A percentile compares a stretch with the other conserved stretches of the same genome.
Conservation (phyloP, 1,140 invertebrate genomes). For the Anoplophora glabripennis region DNA sequence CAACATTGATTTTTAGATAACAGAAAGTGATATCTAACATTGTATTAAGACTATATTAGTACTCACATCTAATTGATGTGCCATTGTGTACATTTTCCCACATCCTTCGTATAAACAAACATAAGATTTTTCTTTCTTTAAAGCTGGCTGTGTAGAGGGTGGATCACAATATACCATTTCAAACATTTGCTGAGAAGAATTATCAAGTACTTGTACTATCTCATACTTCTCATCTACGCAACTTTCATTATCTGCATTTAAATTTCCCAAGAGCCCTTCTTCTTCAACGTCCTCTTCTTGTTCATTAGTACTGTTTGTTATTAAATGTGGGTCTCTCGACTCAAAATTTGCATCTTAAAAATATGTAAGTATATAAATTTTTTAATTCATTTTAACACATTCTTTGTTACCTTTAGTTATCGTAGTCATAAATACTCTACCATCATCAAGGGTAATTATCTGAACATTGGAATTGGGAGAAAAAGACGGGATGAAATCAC, state of each 20-base stretch:
- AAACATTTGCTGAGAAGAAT: conserved; percentile 13
- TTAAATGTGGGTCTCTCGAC: conserved; percentile 5
- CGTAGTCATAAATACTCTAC: conserved; percentile 25
- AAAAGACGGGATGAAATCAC: conserved; percentile 7
- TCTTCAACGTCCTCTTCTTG: conserved; percentile 5
- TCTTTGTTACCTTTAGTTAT: conserved; percentile 11
- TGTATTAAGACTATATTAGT: conserved; percentile 7
- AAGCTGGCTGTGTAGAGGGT: conserved; percentile 8
- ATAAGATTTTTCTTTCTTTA: conserved; percentile 27
- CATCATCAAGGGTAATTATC: conserved; percentile 30
- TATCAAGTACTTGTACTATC: conserved; percentile 7
- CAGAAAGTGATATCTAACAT: no score
- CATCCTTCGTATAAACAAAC: conserved; percentile 54
- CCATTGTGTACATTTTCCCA: conserved; percentile 55
- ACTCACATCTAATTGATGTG: conserved; percentile 57
- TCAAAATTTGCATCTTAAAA: conserved; percentile 3
- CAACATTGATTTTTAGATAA: no score
- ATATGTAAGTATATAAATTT: neutral
- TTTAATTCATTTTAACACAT: neutral
- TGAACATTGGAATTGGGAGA: conserved; percentile 21
- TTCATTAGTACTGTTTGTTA: conserved; percentile 3
- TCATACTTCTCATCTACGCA: neutral
- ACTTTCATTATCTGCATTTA: neutral
- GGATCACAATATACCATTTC: conserved; percentile 4
- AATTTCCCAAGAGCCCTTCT: neutral